Conservation (phyloP, 2,113 vertebrate species). For the Nicator chloris region DNA sequence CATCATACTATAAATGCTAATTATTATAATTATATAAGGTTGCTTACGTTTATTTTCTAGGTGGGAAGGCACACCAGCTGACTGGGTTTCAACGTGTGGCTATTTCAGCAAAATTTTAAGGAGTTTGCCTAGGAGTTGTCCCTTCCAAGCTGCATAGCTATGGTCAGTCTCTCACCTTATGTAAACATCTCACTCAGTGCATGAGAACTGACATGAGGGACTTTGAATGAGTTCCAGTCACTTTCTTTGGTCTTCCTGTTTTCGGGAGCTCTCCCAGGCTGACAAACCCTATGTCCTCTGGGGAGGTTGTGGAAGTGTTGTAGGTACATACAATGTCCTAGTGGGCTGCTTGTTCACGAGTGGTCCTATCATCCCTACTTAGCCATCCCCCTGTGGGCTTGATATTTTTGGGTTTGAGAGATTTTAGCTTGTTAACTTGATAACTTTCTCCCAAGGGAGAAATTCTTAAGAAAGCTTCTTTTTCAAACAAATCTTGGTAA, state of each 20-base stretch:
- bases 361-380: not conserved
- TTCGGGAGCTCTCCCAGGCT: not conserved
- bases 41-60: conserved; percentile 59
- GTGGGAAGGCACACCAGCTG: conserved; percentile 34
- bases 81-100: not conserved
- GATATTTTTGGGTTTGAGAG: too few species aligned
- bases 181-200: not conserved
- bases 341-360: not conserved
- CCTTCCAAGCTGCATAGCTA: not conserved
- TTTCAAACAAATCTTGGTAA: too few species aligned
- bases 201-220: not conserved
- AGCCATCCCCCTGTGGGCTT: not conserved
- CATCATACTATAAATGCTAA: conserved; percentile 41
- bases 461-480: too few species aligned
- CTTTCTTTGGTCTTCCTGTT: not conserved
- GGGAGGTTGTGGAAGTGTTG: not conserved
- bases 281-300: not conserved
- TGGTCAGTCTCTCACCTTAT: not conserved
- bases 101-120: conserved; percentile 49
- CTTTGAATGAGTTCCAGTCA: not conserved
- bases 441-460: too few species aligned
- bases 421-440: too few species aligned
- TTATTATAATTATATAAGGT: conserved; percentile 62
- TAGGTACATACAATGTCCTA: not conserved
- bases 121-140: conserved; percentile 8